Conservation (phyloP, 2,797 vertebrate species). For the Phataginus tetradactyla region DNA sequence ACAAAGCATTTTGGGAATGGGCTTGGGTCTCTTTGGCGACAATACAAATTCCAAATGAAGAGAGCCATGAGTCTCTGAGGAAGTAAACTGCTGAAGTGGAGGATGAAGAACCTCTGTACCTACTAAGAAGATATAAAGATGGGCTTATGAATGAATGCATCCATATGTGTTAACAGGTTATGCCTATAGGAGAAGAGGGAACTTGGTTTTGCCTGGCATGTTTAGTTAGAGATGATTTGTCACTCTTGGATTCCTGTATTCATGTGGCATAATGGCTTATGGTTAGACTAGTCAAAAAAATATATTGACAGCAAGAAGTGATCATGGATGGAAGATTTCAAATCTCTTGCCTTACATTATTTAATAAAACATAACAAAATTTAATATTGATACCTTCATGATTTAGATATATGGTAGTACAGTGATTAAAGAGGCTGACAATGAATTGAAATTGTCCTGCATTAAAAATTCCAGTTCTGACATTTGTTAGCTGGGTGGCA, state of each 20-base stretch:
- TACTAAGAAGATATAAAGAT: neutral
- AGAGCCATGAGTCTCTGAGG: neutral
- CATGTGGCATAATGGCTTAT: neutral
- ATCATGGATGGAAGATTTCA: neutral
- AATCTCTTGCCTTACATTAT: neutral
- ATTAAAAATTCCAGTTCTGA: constrained; percentile 39
- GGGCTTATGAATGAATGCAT: neutral
- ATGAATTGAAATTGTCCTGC: neutral
- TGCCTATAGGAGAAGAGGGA: neutral
- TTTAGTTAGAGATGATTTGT: neutral
- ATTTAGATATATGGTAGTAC: neutral
- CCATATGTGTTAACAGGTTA: neutral
- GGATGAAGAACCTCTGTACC: neutral
- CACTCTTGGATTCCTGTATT: neutral
- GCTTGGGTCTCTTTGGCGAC: neutral
- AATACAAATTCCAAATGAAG: neutral
- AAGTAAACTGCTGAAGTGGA: neutral
- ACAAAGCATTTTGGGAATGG: neutral
- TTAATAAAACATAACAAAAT: neutral
- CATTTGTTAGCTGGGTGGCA: neutral
- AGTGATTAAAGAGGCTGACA: neutral
- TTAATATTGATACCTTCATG: neutral
- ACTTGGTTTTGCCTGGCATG: neutral
- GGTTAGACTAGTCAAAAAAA: neutral
- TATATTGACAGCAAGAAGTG: neutral